These are phyloP conservation scores for Sminthurinus aureus DNA, from an alignment of 2,888 invertebrate species.

Conservation along the genomic window DNA sequence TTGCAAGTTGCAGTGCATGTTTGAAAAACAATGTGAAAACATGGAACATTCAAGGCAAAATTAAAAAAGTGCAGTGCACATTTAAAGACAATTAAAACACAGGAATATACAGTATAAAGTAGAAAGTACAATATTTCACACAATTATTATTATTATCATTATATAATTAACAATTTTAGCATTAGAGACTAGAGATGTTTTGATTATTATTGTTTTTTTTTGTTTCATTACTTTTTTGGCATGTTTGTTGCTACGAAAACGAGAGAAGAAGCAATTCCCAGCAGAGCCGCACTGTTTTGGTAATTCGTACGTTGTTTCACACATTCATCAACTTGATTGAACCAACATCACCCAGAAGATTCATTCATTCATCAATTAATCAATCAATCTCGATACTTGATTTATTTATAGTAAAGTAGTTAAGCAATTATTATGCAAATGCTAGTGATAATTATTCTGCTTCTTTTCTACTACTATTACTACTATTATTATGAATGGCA, in stretches of 20 bases:
- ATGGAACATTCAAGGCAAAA: not conserved
- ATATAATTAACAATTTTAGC: too few species aligned
- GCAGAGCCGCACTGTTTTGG: conserved; percentile 59
- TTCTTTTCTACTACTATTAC: not conserved
- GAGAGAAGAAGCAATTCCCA: conserved; percentile 59
- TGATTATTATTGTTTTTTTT: conserved; percentile 5
- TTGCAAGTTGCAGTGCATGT: not conserved
- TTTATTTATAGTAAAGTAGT: not conserved
- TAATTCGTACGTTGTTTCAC: conserved; percentile 59
- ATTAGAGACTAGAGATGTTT: not conserved
- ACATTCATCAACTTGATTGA: conserved; percentile 53
- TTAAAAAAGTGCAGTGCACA: too few species aligned
- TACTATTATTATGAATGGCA: not conserved
- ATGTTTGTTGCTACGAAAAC: conserved; percentile 59
- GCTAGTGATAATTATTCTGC: not conserved
- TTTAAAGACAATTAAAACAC: too few species aligned
- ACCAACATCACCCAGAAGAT: conserved; percentile 9
- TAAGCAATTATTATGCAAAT: too few species aligned
- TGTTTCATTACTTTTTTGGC: conserved; percentile 56
- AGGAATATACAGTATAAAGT: too few species aligned
- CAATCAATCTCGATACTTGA: not conserved
- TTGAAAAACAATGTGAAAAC: not conserved
- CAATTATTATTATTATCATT: too few species aligned
- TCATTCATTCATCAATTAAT: not conserved
- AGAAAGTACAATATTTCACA: too few species aligned